Evolutionary conservation across 1,140 invertebrate genomes (phyloP).

Genomic region (Eriosoma lanigerum): DNA sequence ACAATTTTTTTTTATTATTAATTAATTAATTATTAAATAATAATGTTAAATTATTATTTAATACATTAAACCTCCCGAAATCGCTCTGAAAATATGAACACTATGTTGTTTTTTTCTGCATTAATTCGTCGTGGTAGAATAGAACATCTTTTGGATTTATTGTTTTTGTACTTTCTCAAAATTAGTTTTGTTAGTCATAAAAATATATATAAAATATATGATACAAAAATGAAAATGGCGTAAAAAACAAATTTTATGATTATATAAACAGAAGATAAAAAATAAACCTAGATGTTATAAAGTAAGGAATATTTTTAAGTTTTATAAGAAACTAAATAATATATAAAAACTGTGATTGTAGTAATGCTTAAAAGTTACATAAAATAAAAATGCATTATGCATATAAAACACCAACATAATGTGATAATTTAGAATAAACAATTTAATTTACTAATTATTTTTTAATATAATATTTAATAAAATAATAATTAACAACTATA

Average conservation of each 20-base stretch:
- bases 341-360: conserved; percentile 30
- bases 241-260: background rate
- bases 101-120: conserved; percentile 23
- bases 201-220: conserved; percentile 24
- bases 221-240: background rate
- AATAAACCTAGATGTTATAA: background rate
- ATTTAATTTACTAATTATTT: conserved; percentile 7
- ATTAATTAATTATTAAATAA: conserved; percentile 22
- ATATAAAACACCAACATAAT: conserved; percentile 10
- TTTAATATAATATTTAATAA: background rate
- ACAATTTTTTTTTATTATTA: conserved; percentile 22
- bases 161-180: conserved; percentile 35
- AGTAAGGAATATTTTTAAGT: background rate
- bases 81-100: conserved; percentile 49
- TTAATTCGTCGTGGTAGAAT: conserved; percentile 34
- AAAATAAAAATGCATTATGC: background rate
- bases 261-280: conserved; percentile 12
- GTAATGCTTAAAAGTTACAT: background rate
- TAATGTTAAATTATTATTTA: too few species aligned
- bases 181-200: conserved; percentile 44
- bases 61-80: conserved; percentile 43
- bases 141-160: conserved; percentile 45
- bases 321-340: background rate
- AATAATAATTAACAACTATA: background rate
- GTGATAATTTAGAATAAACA: background rate